Evolutionary conservation across 2,113 vertebrate genomes (phyloP).

Genomic region (Acinonyx jubatus): DNA sequence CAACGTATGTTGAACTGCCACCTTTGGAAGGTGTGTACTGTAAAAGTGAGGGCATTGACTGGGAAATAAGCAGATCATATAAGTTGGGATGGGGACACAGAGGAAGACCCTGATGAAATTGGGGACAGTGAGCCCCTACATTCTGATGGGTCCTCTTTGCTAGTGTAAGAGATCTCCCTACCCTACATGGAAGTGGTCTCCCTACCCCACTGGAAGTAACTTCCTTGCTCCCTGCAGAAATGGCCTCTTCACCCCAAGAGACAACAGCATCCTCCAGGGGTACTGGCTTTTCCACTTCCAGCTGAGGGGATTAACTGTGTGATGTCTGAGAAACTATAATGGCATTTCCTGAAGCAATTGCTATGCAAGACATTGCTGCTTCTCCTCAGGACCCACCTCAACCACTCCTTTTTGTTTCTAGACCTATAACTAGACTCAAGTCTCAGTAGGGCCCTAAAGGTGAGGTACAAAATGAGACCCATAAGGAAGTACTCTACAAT

Average conservation of each 20-base stretch:
- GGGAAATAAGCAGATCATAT: not conserved
- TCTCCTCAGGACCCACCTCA: not conserved
- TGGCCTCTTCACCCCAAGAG: not conserved
- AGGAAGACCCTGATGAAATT: not conserved
- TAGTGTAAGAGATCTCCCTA: not conserved
- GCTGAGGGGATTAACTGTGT: not conserved
- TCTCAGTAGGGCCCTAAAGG: not conserved
- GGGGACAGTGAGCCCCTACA: not conserved
- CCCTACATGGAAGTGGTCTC: not conserved
- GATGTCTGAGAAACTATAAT: not conserved
- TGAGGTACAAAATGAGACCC: not conserved
- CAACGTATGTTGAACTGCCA: not conserved
- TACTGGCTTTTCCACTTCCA: not conserved
- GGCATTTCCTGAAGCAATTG: not conserved
- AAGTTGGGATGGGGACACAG: not conserved
- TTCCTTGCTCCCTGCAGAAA: not conserved
- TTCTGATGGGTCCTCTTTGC: not conserved
- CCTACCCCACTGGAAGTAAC: not conserved
- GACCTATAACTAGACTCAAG: not conserved
- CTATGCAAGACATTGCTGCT: not conserved
- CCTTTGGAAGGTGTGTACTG: not conserved
- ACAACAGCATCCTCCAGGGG: not conserved
- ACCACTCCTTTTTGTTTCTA: not conserved
- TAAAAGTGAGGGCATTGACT: not conserved
- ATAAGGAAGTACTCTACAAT: not conserved